Base-by-base conservation (phyloP, 2,113 vertebrate species). In the Kryptolebias marmoratus region DNA sequence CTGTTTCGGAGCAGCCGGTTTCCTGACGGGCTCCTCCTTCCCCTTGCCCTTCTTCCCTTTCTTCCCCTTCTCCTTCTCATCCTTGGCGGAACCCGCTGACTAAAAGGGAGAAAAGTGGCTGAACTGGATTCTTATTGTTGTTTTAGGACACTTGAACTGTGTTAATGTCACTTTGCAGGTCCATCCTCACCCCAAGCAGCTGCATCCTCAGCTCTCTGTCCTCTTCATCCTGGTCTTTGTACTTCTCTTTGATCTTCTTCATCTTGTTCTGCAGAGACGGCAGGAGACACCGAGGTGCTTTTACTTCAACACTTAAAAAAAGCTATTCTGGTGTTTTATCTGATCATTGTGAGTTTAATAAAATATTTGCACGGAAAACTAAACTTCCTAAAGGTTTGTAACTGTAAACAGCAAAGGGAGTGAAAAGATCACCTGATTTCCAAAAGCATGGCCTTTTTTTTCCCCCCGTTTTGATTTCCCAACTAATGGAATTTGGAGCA, bases 161-260 rank as follows among this genome's bases (percentile, higher is more conserved):
- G 52, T 11, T 9, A 32, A 16, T n/a, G 28, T 11, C 32, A 42
- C 32, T 22, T 53, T 30, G 7, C 18, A n/a, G 53, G 55, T 30
- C 60, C 22, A 10, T 56, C 63, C 95, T 95, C 89, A 99, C 98
- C 81, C 96, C 97, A 18, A 99, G 91, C 64, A 99, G 92, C 90
- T 98, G 96, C 98, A 99, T 98, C 90, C 95, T 96, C 77, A 99
- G 95, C 90, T 99, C 95, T 13, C 97, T 88, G 77, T 99, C 98
- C 90, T 99, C 97, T 48, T 99, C 97, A 16, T 99, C 97, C 91
- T 99, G 98, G 88, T 99, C 96, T 85, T 95, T 97, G 88, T 99
- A 99, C 89, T 98, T 99, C 90, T 98, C 98, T 82, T 96, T 98
- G 89, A 99, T 99, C 85, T 99, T 99, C 92, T 98, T 99, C 83